Percentiles rank a stretch among this genome's conserved stretches.
Conservation (phyloP, 2,113 vertebrate genomes). For the Pachypanchax playfairii region DNA sequence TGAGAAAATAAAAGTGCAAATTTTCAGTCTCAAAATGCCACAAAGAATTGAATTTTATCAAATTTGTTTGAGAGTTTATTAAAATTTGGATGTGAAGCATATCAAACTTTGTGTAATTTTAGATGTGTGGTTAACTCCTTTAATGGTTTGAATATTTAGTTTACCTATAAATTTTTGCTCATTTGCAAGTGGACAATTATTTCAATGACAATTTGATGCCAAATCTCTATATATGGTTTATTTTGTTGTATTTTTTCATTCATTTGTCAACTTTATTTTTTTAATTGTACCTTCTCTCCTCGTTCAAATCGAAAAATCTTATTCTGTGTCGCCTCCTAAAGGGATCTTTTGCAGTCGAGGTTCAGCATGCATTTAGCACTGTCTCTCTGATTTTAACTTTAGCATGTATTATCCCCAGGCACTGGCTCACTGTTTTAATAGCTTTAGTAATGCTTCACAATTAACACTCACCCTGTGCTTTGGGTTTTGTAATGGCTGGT, state of each 20-base stretch:
- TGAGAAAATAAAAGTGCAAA: too few species aligned
- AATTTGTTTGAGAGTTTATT: neutral
- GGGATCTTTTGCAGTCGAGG: constrained; percentile 36
- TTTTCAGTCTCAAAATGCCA: too few species aligned
- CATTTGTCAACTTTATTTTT: constrained; percentile 10
- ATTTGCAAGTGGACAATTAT: neutral
- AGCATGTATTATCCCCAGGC: constrained; percentile 58
- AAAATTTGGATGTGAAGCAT: too few species aligned
- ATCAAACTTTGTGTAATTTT: too few species aligned
- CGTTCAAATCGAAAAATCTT: too few species aligned
- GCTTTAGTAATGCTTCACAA: constrained; percentile 73
- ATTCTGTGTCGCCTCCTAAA: constrained; percentile 4
- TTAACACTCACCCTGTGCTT: constrained; percentile 72
- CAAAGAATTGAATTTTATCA: neutral
- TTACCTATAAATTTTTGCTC: neutral
- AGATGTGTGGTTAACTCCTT: neutral
- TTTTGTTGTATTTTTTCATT: neutral
- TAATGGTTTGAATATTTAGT: neutral
- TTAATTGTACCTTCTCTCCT: too few species aligned
- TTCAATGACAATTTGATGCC: neutral
- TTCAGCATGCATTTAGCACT: constrained; percentile 50
- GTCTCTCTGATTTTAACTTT: constrained; percentile 52
- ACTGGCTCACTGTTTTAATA: constrained; percentile 72
- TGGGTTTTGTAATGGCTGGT: constrained; percentile 60
- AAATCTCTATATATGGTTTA: neutral